Conservation (phyloP, 1,140 invertebrate genomes). For the Macrocentrus cingulum region DNA sequence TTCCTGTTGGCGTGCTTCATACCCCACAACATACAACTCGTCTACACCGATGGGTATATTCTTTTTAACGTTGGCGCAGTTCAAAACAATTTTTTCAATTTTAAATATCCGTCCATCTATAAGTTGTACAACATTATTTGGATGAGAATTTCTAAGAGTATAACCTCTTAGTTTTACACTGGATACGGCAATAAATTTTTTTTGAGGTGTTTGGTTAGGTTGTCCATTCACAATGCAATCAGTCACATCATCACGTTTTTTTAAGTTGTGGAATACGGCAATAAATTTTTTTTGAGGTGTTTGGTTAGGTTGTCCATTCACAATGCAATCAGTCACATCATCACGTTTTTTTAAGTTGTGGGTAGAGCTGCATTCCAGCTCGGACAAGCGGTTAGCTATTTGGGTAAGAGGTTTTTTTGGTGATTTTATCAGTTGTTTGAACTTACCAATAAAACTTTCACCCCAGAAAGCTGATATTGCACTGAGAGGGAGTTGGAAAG, state of each 20-base stretch:
- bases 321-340: not conserved
- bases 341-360: conserved; percentile 8
- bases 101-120: not conserved
- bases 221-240: not conserved
- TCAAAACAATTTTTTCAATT: conserved; percentile 4
- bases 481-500: conserved; percentile 20
- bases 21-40: conserved; percentile 12
- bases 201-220: not conserved
- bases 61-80: not conserved
- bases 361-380: conserved; percentile 2
- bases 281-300: not conserved
- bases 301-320: not conserved
- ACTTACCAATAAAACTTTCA: conserved; percentile 28
- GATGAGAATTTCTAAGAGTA: conserved; percentile 2
- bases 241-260: not conserved
- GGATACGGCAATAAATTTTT: not conserved
- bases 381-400: conserved; percentile 26
- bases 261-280: no score
- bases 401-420: conserved; percentile 24
- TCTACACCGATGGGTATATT: conserved; percentile 13
- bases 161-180: conserved; percentile 4
- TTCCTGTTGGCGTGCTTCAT: conserved; percentile 6
- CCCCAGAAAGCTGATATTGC: conserved; percentile 29
- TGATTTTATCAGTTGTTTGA: conserved; percentile 24
- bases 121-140: not conserved